Conservation (phyloP, 1,140 invertebrate species). For the Myzus persicae region DNA sequence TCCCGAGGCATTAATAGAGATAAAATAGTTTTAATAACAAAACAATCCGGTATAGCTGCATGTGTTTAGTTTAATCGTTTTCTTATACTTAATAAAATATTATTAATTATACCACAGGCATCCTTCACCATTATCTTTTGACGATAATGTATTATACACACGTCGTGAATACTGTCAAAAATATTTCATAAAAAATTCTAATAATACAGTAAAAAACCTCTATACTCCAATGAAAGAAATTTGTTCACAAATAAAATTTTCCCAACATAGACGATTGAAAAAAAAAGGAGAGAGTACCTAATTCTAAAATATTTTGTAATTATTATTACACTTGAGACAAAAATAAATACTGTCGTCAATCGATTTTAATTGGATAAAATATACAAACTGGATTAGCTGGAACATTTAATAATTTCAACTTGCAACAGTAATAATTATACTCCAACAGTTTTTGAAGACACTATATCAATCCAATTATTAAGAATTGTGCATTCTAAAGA, state of each 20-base stretch:
- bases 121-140: background rate
- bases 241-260: background rate
- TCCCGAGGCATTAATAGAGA: background rate
- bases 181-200: background rate
- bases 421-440: background rate
- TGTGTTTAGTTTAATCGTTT: background rate
- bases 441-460: background rate
- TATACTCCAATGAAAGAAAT: background rate
- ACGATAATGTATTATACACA: background rate
- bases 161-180: background rate
- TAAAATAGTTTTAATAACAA: background rate
- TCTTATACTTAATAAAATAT: background rate
- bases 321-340: background rate
- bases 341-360: background rate
- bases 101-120: background rate
- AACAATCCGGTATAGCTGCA: background rate
- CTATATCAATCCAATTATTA: conserved; percentile 15
- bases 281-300: background rate
- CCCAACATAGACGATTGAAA: background rate
- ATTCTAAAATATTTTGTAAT: background rate
- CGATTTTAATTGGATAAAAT: background rate
- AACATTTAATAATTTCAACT: background rate
- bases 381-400: background rate
- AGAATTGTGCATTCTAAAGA: background rate
- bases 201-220: background rate